These are phyloP conservation scores for Galerucella calmariensis DNA, from an alignment of 2,888 invertebrate genomes.

Conservation along the genomic window DNA sequence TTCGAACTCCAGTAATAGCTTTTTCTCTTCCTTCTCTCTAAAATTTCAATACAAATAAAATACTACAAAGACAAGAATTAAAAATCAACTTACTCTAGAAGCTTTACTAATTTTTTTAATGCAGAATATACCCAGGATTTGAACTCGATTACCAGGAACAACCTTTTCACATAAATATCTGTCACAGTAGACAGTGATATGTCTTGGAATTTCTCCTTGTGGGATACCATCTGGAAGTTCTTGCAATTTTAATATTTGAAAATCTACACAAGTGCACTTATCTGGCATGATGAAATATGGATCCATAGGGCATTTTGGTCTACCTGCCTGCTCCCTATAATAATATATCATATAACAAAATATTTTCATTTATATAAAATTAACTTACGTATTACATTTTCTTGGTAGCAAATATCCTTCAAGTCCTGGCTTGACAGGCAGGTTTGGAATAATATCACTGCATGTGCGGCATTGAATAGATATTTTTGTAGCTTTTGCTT, in stretches of 20 bases:
- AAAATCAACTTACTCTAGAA: constrained; percentile 66
- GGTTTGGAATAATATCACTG: constrained; percentile 87
- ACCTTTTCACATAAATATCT: constrained; percentile 93
- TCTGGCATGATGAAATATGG: constrained; percentile 99
- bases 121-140: constrained; percentile 94
- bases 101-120: constrained; percentile 86
- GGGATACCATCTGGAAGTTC: constrained; percentile 94
- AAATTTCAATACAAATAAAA: constrained; percentile 4
- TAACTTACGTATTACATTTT: constrained; percentile 88
- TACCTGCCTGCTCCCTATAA: constrained; percentile 87
- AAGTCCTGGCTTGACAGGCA: constrained; percentile 91
- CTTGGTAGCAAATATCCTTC: constrained; percentile 96
- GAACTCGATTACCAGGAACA: constrained; percentile 95
- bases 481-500: constrained; percentile 94
- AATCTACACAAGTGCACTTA: constrained; percentile 97
- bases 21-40: constrained; percentile 79
- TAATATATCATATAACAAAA: constrained; percentile 22
- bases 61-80: not conserved
- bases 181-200: constrained; percentile 94
- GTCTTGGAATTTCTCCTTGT: constrained; percentile 98
- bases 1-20: constrained; percentile 88
- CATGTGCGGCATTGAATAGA: constrained; percentile 97
- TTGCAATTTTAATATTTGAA: constrained; percentile 97
- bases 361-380: constrained; percentile 7
- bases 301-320: constrained; percentile 94